These are phyloP conservation scores for Rhamphomyia laevipes DNA, from an alignment of 2,888 invertebrate genomes.

Conservation along the genomic window DNA sequence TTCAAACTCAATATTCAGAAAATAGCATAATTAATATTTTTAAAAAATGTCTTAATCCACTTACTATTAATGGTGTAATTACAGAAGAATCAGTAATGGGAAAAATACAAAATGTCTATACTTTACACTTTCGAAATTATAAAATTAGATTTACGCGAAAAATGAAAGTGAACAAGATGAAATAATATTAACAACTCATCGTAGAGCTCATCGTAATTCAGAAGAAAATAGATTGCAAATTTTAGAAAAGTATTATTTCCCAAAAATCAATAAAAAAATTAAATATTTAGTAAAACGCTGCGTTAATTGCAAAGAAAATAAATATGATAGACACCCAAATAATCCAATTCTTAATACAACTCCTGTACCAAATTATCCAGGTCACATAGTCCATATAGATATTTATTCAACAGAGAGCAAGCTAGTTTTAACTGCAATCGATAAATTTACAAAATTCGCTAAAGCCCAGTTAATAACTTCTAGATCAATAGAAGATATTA, in stretches of 20 bases:
- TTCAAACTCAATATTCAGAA: no score
- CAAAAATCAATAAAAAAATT: conserved; percentile 4
- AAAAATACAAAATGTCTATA: conserved; percentile 2
- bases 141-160: conserved; percentile 2
- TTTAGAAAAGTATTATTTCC: conserved; percentile 11
- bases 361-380: conserved; percentile 13
- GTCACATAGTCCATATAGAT: conserved; percentile 14
- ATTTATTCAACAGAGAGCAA: conserved; percentile 10
- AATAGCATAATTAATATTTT: no score
- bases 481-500: conserved; percentile 11
- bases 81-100: conserved; percentile 1
- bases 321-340: conserved; percentile 13
- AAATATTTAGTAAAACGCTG: conserved; percentile 1
- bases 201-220: conserved; percentile 8
- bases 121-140: conserved; percentile 1
- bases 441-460: conserved; percentile 14
- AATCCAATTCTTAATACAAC: conserved; percentile 7
- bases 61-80: no score
- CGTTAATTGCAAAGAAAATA: conserved; percentile 8
- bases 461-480: conserved; percentile 6
- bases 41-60: no score
- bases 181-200: conserved; percentile 1
- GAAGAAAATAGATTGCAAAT: conserved; percentile 13
- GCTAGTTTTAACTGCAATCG: conserved; percentile 9
- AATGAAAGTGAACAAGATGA: conserved; percentile 4